These are phyloP conservation scores for Diaprepes abbreviatus DNA, from an alignment of 2,888 invertebrate genomes.

Conservation along the genomic window DNA sequence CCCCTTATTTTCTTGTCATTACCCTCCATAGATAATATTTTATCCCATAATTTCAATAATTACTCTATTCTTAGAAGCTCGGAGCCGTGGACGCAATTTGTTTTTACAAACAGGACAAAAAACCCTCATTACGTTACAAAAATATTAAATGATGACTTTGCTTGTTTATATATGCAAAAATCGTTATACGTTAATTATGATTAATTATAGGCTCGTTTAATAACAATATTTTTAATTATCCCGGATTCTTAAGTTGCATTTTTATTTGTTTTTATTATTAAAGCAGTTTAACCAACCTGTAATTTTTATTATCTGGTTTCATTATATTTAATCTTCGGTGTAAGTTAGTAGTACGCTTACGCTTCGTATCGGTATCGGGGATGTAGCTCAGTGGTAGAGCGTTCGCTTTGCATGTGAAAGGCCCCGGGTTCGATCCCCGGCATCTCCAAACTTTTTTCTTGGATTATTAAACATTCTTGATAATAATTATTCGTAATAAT, in stretches of 20 bases:
- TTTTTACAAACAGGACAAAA: conserved; percentile 11
- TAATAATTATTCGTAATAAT: too few relatives aligned
- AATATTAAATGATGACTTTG: conserved; percentile 18
- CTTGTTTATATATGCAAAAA: conserved; percentile 4
- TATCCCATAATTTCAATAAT: conserved; percentile 16
- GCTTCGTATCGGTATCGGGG: too few relatives aligned
- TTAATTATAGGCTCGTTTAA: conserved; percentile 2
- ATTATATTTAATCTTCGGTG: too few relatives aligned
- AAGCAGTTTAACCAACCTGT: neutral
- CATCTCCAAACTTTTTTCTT: conserved; percentile 52
- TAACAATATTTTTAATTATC: conserved; percentile 3
- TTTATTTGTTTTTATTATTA: neutral
- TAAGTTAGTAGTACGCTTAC: conserved; percentile 39
- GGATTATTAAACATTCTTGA: too few relatives aligned
- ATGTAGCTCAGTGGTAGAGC: conserved; percentile 99
- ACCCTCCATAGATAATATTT: conserved; percentile 6
- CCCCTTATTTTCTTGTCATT: conserved; percentile 17
- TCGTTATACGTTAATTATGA: conserved; percentile 7
- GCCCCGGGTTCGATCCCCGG: conserved; percentile 96
- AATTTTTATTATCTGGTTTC: too few relatives aligned
- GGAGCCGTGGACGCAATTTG: conserved; percentile 8
- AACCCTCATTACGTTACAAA: conserved; percentile 13
- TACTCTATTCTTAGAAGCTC: conserved; percentile 12
- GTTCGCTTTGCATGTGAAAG: conserved; percentile 99
- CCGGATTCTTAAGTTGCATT: neutral